Evolutionary conservation across 2,888 invertebrate species (phyloP), one percentile per base, ranked within the genome.

Genomic region (Drosophila melanosoma): DNA sequence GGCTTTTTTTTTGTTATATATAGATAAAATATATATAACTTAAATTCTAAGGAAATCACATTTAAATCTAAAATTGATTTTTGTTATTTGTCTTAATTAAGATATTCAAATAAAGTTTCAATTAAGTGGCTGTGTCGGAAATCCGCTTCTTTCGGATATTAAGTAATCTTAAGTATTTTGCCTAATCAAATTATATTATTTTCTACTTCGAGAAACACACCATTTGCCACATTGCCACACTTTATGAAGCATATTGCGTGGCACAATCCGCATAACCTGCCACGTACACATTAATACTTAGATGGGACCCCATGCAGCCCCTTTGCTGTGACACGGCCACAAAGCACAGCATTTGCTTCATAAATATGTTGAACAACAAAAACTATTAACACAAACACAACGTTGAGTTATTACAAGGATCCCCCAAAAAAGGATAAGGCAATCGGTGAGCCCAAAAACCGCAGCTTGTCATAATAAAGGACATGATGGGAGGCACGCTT

Each of bases 401-500:
- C 65, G 65, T 66, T 74, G 89, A 81, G 75, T 87, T 85, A 84
- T 84, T 71, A 71, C 59, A 60, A 56, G 70, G 51, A 63, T 23
- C 17, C 29, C 60, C 29, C 5, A 26, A 29, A 29, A 26, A 56
- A 62, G 74, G 81, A 83, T 86, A 83, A 76, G 60, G 68, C 71
- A 69, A 68, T 60, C 52, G 74, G 60, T 17, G 58, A 70, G 65
- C 58, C 72, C 59, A 63, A 79, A 89, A 77, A 78, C 87, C 87
- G 75, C 89, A 90, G 87, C 90, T 89, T 89, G 90, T 87, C 90
- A 87, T 89, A 90, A 87, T 90, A 90, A 83, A 84, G 87, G 72
- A 76, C 74, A 69, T 76, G 73, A 76, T 69, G 76, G 79, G 66
- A 51, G 62, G 75, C 76, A 85, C 83, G 81, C 81, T 76, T 78